phyloP scores from a whole-genome alignment of 2,113 vertebrate species.

The Ariopsis seemanni region DNA sequence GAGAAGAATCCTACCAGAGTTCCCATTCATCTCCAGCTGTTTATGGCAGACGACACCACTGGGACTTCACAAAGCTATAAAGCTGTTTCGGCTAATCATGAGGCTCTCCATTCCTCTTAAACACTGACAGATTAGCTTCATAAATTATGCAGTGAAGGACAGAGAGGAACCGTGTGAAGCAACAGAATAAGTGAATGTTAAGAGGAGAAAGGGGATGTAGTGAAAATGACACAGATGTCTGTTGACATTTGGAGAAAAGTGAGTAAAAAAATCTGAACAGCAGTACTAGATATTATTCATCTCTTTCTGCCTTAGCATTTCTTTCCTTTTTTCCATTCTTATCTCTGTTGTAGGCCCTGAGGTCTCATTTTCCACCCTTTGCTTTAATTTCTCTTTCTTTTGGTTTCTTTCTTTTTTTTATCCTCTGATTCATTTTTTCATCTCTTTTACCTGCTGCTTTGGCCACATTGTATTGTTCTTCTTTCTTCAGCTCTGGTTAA shows the following conservation, averaged over 20 bases:
- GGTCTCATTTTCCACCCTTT: constrained; percentile 1
- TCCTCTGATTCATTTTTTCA: background rate
- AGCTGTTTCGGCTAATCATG: constrained; percentile 45
- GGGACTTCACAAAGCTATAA: constrained; percentile 43
- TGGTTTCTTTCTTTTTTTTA: background rate
- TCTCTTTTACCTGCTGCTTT: background rate
- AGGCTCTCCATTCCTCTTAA: constrained; percentile 57
- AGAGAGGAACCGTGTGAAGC: constrained; percentile 73
- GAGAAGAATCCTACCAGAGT: background rate
- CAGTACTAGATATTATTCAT: constrained; percentile 65
- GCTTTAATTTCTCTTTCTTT: background rate
- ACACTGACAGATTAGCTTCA: constrained; percentile 74
- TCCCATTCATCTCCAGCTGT: constrained; percentile 29
- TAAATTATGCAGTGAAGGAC: constrained; percentile 77
- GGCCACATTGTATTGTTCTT: background rate
- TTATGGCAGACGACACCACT: constrained; percentile 33
- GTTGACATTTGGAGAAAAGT: constrained; percentile 69
- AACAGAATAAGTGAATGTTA: constrained; percentile 72
- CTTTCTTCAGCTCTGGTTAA: background rate
- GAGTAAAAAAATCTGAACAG: constrained; percentile 70
- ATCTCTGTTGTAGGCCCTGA: background rate
- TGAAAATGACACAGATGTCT: constrained; percentile 80
- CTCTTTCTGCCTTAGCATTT: constrained; percentile 50
- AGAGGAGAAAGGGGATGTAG: constrained; percentile 66
- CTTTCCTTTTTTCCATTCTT: constrained; percentile 48